Base-by-base conservation (phyloP, 1,140 invertebrate genomes). In the Apis florea region DNA sequence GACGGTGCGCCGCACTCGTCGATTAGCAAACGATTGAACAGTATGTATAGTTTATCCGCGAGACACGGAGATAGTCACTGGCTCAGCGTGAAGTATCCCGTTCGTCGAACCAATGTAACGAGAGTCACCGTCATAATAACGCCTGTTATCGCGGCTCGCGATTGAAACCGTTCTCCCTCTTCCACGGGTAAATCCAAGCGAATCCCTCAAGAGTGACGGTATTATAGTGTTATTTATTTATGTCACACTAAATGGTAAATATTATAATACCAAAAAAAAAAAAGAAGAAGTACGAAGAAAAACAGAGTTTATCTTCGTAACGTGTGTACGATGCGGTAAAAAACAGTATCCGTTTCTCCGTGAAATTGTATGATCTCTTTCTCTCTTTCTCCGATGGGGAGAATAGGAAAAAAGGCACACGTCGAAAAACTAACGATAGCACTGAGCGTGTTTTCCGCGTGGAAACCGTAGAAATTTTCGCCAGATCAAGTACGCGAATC, bases 101-200 rank as follows among this genome's bases (percentile, higher is more conserved):
- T 86, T 86, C 84, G 77, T 86, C 85, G 84, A 86, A 86, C 81
- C 71, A 61, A 82, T 74, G 80, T 69, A 56, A 82, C 73, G 80
- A 61, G 72, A 58, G 24, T 69, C 56, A 77, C 80, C 54, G 66
- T 69, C 80, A 68, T 63, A 69, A 53, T 68, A 82, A 69, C 63
- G 79, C 56, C 15, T 26, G 54, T 58, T 54, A 77, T 58, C 79
- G 40, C 73, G 79, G 53, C 63, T 21, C 53, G 59, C 78, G 70
- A 74, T 80, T 51, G 26, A 63, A 49, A 26, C 51, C 59, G 47
- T 69, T 21, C 40, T 56, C 56, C 47, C 72, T 78, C 75, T 71
- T 82, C 67, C 12, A n/a, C 53, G 40, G 71, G 70, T 64, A 80
- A 81, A 81, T 75, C 79, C 79, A 81, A 64, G 40, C 63, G 54